Percentiles rank a stretch among this genome's conserved stretches.
Conservation (phyloP, 2,888 invertebrate genomes). For the Drosophila seclusa region DNA sequence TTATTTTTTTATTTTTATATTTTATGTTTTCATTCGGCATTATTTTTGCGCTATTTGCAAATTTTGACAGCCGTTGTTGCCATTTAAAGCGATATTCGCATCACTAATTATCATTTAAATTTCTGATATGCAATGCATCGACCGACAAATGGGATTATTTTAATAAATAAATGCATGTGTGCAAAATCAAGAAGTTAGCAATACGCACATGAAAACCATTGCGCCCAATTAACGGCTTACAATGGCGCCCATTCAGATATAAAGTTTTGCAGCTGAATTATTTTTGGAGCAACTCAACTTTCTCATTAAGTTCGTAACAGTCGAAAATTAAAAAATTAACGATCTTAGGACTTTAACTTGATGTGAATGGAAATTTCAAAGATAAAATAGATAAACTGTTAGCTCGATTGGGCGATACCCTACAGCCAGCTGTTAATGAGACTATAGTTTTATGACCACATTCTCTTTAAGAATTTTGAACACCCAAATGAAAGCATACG, state of each 20-base stretch:
- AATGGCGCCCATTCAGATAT: slow-evolving; percentile 4
- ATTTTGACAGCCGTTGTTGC: slow-evolving; percentile 63
- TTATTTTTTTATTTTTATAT: slow-evolving; percentile 70
- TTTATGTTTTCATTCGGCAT: slow-evolving; percentile 68
- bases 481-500: not conserved
- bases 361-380: not conserved
- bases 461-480: not conserved
- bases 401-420: too few species aligned
- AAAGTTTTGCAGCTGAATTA: not conserved
- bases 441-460: not conserved
- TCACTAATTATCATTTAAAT: slow-evolving; percentile 79
- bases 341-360: not conserved
- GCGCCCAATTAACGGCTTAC: slow-evolving; percentile 55
- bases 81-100: slow-evolving; percentile 72
- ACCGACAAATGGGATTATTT: slow-evolving; percentile 74
- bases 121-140: slow-evolving; percentile 55
- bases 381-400: not conserved
- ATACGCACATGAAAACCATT: slow-evolving; percentile 35
- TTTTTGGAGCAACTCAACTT: not conserved
- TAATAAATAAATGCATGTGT: slow-evolving; percentile 69
- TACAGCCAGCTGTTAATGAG: too few species aligned
- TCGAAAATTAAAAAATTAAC: not conserved
- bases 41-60: slow-evolving; percentile 69
- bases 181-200: slow-evolving; percentile 64
- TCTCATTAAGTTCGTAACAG: not conserved